Evolutionary conservation across 2,888 invertebrate species (phyloP), one percentile per base, ranked within the genome.

Genomic region (Scrobipalpa costella): DNA sequence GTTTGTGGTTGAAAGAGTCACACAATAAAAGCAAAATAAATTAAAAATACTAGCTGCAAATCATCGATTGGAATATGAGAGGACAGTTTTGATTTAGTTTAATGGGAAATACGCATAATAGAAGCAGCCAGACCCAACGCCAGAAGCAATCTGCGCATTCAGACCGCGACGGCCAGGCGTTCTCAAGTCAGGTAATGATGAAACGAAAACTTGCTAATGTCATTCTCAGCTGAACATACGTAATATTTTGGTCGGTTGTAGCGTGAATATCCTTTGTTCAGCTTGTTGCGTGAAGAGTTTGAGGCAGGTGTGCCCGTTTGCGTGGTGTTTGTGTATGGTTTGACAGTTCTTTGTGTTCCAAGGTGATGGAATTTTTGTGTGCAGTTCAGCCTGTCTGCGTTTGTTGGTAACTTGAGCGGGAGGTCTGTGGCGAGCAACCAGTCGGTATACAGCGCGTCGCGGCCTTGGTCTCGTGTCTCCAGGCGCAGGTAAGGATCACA

Each of bases 391-490:
- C 83, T 93, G 76, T 88, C 92, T 73, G 92, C 92, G 86, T 92
- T 93, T 81, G 90, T 92, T 78, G 92, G 90, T 77, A 93, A 93
- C 85, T 86, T 93, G 75, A 93, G 93, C 85, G 93, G 92, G 74
- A 91, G 93, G 77, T 94, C 93, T 79, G 84, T 92, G 69, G 89
- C 89, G 69, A 94, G 93, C 79, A 92, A 92, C 81, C 92, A 92
- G 83, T 93, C 93, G 36, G 92, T 90, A 66, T 92, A 90, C 81
- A 94, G 93, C 82, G 90, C 92, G 79, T 92, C 93, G 72, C 92
- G 93, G 78, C 94, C 94, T 79, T 94, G 94, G 93, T 94, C 94
- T 76, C 92, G 94, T 75, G 88, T 93, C 74, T 94, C 94, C 75
- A 86, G 93, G 77, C 92, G 93, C 90, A 94, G 94, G 94, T 94